Conservation (phyloP, 2,888 invertebrate genomes). For the Acronicta alni region DNA sequence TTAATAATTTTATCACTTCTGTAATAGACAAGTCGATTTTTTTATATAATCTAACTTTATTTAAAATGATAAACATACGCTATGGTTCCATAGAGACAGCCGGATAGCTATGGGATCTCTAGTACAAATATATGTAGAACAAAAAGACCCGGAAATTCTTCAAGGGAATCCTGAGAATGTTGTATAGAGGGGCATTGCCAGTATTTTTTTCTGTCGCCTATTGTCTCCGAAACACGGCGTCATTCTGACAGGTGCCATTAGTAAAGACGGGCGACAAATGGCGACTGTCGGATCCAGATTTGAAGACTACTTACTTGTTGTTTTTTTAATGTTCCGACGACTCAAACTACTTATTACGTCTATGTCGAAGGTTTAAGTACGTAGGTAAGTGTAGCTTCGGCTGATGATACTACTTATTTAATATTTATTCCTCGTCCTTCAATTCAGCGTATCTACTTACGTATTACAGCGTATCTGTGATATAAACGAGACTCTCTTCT, state of each 20-base stretch:
- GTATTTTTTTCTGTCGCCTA: slow-evolving; percentile 61
- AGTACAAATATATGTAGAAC: slow-evolving; percentile 24
- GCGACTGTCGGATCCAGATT: slow-evolving; percentile 65
- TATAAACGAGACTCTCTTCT: slow-evolving; percentile 8
- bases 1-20: too few relatives aligned
- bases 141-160: slow-evolving; percentile 60
- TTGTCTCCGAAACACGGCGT: slow-evolving; percentile 61
- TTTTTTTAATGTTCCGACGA: slow-evolving; percentile 32
- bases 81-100: too few relatives aligned
- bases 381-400: too few relatives aligned
- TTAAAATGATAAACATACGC: too few relatives aligned
- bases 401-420: neutral
- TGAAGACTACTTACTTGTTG: slow-evolving; percentile 51
- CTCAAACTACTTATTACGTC: neutral
- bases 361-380: too few relatives aligned
- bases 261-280: slow-evolving; percentile 72
- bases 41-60: too few relatives aligned
- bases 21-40: too few relatives aligned
- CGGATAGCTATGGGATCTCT: neutral
- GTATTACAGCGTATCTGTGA: neutral
- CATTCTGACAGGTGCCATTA: slow-evolving; percentile 74
- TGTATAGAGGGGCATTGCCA: slow-evolving; percentile 51
- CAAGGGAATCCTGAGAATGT: slow-evolving; percentile 57
- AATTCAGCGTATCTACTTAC: slow-evolving; percentile 10
- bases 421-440: neutral